Evolutionary conservation across 2,888 invertebrate genomes (phyloP).

Genomic region (Erynnis tages): DNA sequence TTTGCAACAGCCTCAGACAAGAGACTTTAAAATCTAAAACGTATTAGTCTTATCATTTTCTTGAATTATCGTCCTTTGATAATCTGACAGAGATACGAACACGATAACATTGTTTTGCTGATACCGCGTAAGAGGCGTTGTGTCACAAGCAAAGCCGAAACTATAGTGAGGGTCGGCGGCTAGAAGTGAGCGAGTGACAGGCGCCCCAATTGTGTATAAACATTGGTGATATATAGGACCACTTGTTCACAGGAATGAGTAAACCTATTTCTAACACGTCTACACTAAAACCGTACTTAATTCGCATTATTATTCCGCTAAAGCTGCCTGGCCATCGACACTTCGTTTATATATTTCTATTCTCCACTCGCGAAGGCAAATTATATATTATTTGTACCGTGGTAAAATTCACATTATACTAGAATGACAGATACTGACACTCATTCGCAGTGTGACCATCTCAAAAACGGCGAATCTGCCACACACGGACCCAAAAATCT

Average conservation of each 20-base stretch:
- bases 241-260: slow-evolving; percentile 8
- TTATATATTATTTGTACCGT: too few species aligned
- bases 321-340: too few species aligned
- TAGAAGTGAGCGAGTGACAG: slow-evolving; percentile 36
- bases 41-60: slow-evolving; percentile 41
- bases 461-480: too few species aligned
- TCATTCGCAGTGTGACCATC: too few species aligned
- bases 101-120: slow-evolving; percentile 57
- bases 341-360: too few species aligned
- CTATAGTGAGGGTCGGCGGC: slow-evolving; percentile 45
- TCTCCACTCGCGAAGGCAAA: background rate
- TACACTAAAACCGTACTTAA: background rate
- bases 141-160: slow-evolving; percentile 50
- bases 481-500: too few species aligned
- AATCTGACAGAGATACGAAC: slow-evolving; percentile 47
- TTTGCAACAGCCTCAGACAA: slow-evolving; percentile 8
- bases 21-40: slow-evolving; percentile 17
- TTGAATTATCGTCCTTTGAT: slow-evolving; percentile 44
- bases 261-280: background rate
- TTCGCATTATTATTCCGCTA: background rate
- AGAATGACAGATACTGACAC: too few species aligned
- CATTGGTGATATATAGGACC: slow-evolving; percentile 32
- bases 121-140: slow-evolving; percentile 48
- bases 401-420: too few species aligned
- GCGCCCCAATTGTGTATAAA: slow-evolving; percentile 36